Conservation (phyloP, 2,113 vertebrate genomes). For the Lepus timidus region DNA sequence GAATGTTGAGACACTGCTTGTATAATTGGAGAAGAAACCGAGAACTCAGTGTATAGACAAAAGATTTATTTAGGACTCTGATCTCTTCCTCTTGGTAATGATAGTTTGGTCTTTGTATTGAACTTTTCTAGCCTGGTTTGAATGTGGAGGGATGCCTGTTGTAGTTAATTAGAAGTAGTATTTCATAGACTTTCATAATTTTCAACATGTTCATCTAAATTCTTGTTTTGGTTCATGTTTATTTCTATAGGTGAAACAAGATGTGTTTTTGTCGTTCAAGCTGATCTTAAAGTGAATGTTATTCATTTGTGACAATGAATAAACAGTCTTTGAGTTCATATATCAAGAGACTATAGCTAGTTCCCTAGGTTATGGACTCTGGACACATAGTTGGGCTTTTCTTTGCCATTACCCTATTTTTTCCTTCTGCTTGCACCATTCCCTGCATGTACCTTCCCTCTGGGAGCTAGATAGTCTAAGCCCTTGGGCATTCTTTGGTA, state of each 20-base stretch:
- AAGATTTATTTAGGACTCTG: slow-evolving; percentile 27
- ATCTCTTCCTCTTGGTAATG: slow-evolving; percentile 31
- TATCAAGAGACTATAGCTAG: background rate
- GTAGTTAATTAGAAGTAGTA: slow-evolving; percentile 47
- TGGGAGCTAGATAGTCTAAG: slow-evolving; percentile 45
- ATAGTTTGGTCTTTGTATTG: slow-evolving; percentile 55
- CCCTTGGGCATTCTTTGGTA: background rate
- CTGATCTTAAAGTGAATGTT: background rate
- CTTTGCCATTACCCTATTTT: background rate
- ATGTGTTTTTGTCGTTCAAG: slow-evolving; percentile 50
- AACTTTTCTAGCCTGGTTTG: slow-evolving; percentile 38
- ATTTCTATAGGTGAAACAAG: slow-evolving; percentile 33
- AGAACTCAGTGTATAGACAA: slow-evolving; percentile 28
- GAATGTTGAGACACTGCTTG: slow-evolving; percentile 43
- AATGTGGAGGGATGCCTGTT: slow-evolving; percentile 43
- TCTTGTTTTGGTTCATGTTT: slow-evolving; percentile 57
- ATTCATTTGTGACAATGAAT: slow-evolving; percentile 45
- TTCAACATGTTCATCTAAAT: slow-evolving; percentile 57
- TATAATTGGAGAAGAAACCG: slow-evolving; percentile 57
- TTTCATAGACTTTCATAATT: slow-evolving; percentile 26
- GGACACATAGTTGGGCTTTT: slow-evolving; percentile 22
- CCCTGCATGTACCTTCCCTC: background rate
- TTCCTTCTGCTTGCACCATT: background rate
- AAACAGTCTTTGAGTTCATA: slow-evolving; percentile 51
- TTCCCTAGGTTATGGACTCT: slow-evolving; percentile 40